Evolutionary conservation across 2,888 invertebrate genomes (phyloP).

Genomic region (Allygus modestus): DNA sequence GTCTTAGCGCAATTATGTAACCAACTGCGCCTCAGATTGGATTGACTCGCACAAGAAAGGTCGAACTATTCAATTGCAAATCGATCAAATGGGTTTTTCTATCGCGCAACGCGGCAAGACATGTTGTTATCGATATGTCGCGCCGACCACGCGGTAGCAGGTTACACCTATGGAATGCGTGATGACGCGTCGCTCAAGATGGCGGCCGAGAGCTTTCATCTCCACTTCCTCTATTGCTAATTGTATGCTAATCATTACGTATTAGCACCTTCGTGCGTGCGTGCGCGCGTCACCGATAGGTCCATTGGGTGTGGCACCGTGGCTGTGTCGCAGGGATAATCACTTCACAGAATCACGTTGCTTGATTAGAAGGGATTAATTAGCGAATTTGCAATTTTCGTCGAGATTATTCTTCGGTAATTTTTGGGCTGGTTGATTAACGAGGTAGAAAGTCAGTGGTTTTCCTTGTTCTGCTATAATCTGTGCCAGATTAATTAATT

Average conservation of each 20-base stretch:
- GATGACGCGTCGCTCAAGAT: slow-evolving; percentile 8
- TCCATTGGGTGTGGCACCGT: too few relatives aligned
- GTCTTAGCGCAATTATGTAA: background rate
- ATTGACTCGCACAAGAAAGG: background rate
- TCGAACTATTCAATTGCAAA: slow-evolving; percentile 2
- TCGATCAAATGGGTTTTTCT: background rate
- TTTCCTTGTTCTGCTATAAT: too few relatives aligned
- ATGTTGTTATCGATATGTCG: too few relatives aligned
- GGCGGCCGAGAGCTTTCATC: slow-evolving; percentile 16
- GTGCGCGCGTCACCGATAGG: background rate
- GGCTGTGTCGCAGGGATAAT: too few relatives aligned
- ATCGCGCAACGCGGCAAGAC: background rate
- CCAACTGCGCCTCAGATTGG: background rate
- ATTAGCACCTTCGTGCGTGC: background rate
- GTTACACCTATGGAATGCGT: background rate
- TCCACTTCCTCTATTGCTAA: slow-evolving; percentile 16
- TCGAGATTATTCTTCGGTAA: too few relatives aligned
- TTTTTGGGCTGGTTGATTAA: too few relatives aligned
- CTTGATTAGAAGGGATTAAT: too few relatives aligned
- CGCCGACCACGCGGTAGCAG: background rate
- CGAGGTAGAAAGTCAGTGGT: too few relatives aligned
- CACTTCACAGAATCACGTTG: too few relatives aligned
- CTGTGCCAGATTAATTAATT: too few relatives aligned
- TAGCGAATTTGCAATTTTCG: too few relatives aligned
- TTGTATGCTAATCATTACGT: slow-evolving; percentile 28